Evolutionary conservation across 2,113 vertebrate species (phyloP).

Genomic region (Erinaceus europaeus): DNA sequence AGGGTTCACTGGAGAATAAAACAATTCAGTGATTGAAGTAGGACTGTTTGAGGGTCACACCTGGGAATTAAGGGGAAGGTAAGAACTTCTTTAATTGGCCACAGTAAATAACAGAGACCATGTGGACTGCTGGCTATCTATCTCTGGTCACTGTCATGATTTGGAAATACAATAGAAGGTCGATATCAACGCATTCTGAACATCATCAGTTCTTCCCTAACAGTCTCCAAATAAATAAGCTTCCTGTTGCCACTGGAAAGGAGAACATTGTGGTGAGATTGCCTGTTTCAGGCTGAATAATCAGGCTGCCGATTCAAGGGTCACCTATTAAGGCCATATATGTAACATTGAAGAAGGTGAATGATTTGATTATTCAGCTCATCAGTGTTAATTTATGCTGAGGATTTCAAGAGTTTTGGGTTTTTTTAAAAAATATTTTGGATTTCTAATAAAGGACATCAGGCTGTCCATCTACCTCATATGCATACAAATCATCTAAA

Average conservation of each 20-base stretch:
- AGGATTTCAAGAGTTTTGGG: too few species aligned
- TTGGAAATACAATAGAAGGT: neutral
- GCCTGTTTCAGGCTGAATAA: neutral
- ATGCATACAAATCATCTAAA: neutral
- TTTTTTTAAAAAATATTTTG: too few species aligned
- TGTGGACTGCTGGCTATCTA: neutral
- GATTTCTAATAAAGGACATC: too few species aligned
- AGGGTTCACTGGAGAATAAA: conserved; percentile 48
- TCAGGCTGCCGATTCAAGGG: neutral
- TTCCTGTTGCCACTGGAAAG: neutral
- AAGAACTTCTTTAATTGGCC: neutral
- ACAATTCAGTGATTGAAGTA: conserved; percentile 9
- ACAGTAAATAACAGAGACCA: neutral
- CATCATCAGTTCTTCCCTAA: neutral
- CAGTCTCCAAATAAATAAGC: neutral
- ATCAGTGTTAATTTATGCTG: neutral
- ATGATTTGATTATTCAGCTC: neutral
- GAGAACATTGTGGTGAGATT: neutral
- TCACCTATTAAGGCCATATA: neutral
- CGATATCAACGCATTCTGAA: neutral
- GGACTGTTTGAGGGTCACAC: conserved; percentile 1
- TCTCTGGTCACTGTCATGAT: neutral
- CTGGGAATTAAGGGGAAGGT: neutral
- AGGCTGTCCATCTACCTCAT: neutral
- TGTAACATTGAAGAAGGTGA: neutral